Base-by-base conservation (phyloP, 1,140 invertebrate species). In the Solen grandis region DNA sequence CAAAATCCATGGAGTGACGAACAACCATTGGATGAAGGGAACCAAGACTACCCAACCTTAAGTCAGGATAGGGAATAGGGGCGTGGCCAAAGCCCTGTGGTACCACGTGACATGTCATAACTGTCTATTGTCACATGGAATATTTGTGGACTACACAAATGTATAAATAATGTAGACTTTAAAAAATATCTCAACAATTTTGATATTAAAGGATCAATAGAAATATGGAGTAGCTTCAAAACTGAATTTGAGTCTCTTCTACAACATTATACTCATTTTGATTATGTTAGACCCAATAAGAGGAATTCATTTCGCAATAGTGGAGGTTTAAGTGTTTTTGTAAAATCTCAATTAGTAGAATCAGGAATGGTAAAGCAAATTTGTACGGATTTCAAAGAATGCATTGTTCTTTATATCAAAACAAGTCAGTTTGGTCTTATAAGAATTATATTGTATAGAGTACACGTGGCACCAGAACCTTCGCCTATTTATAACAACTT, bases 321-420 rank as follows among this genome's bases (percentile, higher is more conserved):
- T 29, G 59, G 59, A 29, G 59, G 59, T 29, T 60, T 27, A n/a
- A 60, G 59, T 60, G 59, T 60, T 60, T 60, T 60, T 60, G 27
- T 60, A 60, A 60, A 31, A 22, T 25, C 27, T 31, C 19, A 29
- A 16, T 60, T 60, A 27, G 33, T 60, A 22, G 33, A 16, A 29
- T 60, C 59, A 60, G 59, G 59, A 19, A 29, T 60, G 27, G 27
- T 60, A 1, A 60, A 60, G 27, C 59, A 27, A 31, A 60, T 60
- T 22, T 60, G 19, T 29, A 60, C 19, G 27, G 59, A 60, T 60
- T 60, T 60, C 33, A 60, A 60, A 60, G 59, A 60, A 19, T 60
- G 59, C 33, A 60, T 60, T 22, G n/a, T 60, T 1, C 59, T 60
- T 60, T 60, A 22, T 60, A 60, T 60, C 16, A 60, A 60, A 22